Percentiles rank a stretch among this genome's conserved stretches.
phyloP scores from a whole-genome alignment of 2,797 vertebrate genomes.

The Gymnoscopelus braueri region DNA sequence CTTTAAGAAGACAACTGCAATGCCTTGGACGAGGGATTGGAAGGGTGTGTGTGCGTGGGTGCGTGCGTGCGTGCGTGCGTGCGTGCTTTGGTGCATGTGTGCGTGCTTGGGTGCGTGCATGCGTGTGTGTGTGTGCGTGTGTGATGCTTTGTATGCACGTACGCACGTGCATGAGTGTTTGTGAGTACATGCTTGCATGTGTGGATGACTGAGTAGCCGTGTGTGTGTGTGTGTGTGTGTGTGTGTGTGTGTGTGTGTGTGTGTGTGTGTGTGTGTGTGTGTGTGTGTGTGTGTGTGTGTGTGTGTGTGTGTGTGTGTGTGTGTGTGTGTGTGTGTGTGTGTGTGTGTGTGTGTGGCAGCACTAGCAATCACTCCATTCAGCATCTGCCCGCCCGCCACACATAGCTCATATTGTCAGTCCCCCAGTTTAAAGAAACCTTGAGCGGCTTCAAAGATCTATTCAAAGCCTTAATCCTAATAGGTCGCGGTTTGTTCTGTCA shows the following conservation, averaged over 20 bases:
- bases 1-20: conserved; percentile 58
- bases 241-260: not conserved
- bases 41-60: conserved; percentile 19
- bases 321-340: conserved; percentile 6
- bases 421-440: conserved; percentile 87
- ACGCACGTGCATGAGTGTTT: conserved; percentile 1
- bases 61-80: conserved; percentile 23
- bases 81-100: conserved; percentile 6
- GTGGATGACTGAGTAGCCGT: not conserved
- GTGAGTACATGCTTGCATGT: conserved; percentile 18
- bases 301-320: conserved; percentile 3
- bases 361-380: conserved; percentile 87
- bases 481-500: conserved; percentile 90
- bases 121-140: too few relatives aligned
- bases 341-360: conserved; percentile 25
- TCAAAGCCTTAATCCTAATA: conserved; percentile 91
- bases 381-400: conserved; percentile 76
- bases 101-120: conserved; percentile 5
- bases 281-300: conserved; percentile 17
- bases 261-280: not conserved
- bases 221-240: conserved; percentile 17
- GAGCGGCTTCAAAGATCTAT: conserved; percentile 90
- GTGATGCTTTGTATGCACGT: too few relatives aligned
- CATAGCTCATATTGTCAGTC: conserved; percentile 88
- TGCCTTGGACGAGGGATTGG: conserved; percentile 49